phyloP scores from a whole-genome alignment of 30 jellyfish, hydroid and myxozoan species.

The Chironex yamaguchii region DNA sequence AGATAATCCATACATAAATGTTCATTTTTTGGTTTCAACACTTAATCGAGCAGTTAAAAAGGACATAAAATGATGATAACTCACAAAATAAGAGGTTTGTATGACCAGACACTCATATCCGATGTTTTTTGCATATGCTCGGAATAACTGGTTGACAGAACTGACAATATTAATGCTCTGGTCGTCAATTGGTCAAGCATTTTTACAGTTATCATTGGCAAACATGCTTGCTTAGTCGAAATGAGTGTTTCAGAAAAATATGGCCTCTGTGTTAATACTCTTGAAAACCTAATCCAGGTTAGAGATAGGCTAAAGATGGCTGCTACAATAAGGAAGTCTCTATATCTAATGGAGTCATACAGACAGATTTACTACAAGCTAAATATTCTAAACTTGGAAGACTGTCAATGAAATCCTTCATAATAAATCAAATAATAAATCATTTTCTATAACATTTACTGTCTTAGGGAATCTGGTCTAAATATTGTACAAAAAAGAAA shows the following conservation, averaged over 20 bases:
- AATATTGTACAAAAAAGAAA: slow-evolving; percentile 19
- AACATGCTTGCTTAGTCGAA: slow-evolving; percentile 5
- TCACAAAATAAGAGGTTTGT: not conserved
- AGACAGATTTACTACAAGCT: no score
- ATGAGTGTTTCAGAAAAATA: slow-evolving; percentile 37
- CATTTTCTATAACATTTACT: slow-evolving; percentile 21
- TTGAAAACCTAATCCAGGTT: slow-evolving; percentile 15
- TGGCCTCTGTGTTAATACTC: slow-evolving; percentile 46
- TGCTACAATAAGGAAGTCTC: no score
- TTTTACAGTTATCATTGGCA: slow-evolving; percentile 20
- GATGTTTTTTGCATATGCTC: slow-evolving; percentile 50
- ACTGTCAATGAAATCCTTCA: slow-evolving; percentile 15
- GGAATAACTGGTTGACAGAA: slow-evolving; percentile 30
- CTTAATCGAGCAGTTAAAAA: no score
- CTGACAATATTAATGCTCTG: slow-evolving; percentile 38
- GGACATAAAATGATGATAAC: slow-evolving; percentile 6
- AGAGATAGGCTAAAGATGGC: no score
- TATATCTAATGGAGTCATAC: no score
- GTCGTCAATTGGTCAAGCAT: slow-evolving; percentile 30
- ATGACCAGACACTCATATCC: slow-evolving; percentile 27
- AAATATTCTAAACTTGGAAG: slow-evolving; percentile 39
- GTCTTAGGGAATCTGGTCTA: slow-evolving; percentile 23
- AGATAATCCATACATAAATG: no score
- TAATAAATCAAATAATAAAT: slow-evolving; percentile 41
- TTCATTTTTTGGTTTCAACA: no score